These are phyloP conservation scores for Lepilemur septentrionalis DNA, from an alignment of 2,797 vertebrate genomes.

Conservation along the genomic window DNA sequence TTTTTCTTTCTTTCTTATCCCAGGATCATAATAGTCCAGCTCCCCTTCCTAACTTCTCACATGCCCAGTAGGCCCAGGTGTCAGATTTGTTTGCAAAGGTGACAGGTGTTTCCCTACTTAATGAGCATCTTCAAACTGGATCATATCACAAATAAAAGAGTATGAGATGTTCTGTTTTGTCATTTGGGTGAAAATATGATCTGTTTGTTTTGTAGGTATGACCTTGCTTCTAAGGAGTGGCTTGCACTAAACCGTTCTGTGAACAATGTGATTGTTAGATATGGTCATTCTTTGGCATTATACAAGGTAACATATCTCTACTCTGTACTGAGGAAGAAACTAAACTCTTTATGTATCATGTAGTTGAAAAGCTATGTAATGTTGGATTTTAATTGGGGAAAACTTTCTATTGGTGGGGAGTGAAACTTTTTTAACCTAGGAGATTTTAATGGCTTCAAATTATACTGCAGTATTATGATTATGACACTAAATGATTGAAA, in stretches of 20 bases:
- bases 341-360: constrained; percentile 6
- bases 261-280: constrained; percentile 91
- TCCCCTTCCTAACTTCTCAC: not conserved
- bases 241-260: constrained; percentile 89
- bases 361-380: not conserved
- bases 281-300: constrained; percentile 94
- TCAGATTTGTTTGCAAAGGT: not conserved
- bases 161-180: constrained; percentile 27
- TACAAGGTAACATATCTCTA: constrained; percentile 86
- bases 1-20: not conserved
- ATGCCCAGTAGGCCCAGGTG: not conserved
- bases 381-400: constrained; percentile 43
- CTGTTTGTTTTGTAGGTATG: constrained; percentile 87
- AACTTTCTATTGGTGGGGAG: not conserved
- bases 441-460: constrained; percentile 39
- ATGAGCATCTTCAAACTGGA: constrained; percentile 6
- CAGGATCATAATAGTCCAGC: not conserved
- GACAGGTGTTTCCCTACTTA: not conserved
- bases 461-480: constrained; percentile 1
- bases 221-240: constrained; percentile 91
- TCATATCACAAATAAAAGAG: constrained; percentile 38
- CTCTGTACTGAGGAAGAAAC: not conserved
- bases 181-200: constrained; percentile 53
- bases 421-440: not conserved
- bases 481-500: constrained; percentile 15